Evolutionary conservation across 2,113 vertebrate species (phyloP), one percentile per base, ranked within the genome.

Genomic region (Tetraodon nigroviridis): DNA sequence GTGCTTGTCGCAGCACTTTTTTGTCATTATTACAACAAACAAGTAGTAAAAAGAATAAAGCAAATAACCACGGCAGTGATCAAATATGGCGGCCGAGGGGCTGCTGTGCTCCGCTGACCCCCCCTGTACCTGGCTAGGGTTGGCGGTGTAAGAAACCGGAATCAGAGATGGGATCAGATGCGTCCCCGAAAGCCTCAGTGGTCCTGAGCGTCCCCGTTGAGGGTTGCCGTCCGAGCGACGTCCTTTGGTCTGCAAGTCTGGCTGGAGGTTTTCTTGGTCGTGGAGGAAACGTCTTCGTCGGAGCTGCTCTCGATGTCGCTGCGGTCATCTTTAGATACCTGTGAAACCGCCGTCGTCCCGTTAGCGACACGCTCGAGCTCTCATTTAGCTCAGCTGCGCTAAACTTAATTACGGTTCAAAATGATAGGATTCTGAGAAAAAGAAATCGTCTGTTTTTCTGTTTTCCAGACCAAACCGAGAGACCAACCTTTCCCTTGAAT

Each of bases 261-360:
- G 37, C n/a, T 32, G 7, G 51, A 40, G 27, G 61, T 72, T 59
- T 66, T 90, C 47, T 86, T 88, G 42, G 87, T 81, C 1, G 85
- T 93, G 3, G 91, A 89, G 72, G 87, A 27, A 13, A 86, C 46
- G 61, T 92, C 90, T 22, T 97, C 94, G 19, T 96, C 95, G 55
- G 95, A 95, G 86, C 93, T 95, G 70, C 92, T 95, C 74, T 98
- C 95, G 21, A 95, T 63, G 55, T 98, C 95, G 62, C 93, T 95
- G 57, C 93, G 91, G 58, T 92, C 87, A 51, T 98, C 95, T 80
- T 93, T 96, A 18, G 92, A 77, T 61, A 94, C 93, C 95, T 98
- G 82, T 8, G 32, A 27, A 53, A 4, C 1, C 56, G 49, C 32
- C 6, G 45, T 11, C 19, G 49, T 44, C 24, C 5, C 5, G 42